Conservation (phyloP, 1,140 invertebrate species). For the Leptonema lineaticorne region DNA sequence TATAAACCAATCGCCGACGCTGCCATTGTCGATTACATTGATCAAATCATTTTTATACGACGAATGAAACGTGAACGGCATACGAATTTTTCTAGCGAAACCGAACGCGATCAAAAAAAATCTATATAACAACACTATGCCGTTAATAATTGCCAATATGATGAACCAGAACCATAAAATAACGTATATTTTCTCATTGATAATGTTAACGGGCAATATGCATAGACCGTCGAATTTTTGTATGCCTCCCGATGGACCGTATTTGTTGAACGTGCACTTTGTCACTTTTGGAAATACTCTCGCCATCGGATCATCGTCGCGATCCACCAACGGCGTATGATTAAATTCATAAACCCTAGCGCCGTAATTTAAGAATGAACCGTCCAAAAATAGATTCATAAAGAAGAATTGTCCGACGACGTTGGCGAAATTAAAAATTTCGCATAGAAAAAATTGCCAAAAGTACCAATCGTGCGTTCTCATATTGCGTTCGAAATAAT, state of each 20-base stretch:
- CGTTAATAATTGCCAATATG: constrained; percentile 70
- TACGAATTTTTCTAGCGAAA: not conserved
- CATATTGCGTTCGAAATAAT: constrained; percentile 79
- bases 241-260: constrained; percentile 84
- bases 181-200: constrained; percentile 90
- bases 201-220: constrained; percentile 83
- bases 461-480: constrained; percentile 86
- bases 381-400: constrained; percentile 87
- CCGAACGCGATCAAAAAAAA: not conserved
- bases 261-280: constrained; percentile 91
- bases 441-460: constrained; percentile 82
- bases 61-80: not conserved
- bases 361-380: constrained; percentile 84
- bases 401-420: constrained; percentile 89
- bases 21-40: not conserved
- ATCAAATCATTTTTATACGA: not conserved
- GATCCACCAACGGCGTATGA: constrained; percentile 78
- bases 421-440: constrained; percentile 84
- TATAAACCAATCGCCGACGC: constrained; percentile 11
- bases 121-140: constrained; percentile 79
- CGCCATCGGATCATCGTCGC: constrained; percentile 82
- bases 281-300: constrained; percentile 87
- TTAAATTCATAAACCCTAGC: constrained; percentile 79
- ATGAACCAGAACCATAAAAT: constrained; percentile 91
- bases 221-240: constrained; percentile 89